These are phyloP conservation scores for Rhodeus uyekii DNA, from an alignment of 2,797 vertebrate species.

Conservation along the genomic window DNA sequence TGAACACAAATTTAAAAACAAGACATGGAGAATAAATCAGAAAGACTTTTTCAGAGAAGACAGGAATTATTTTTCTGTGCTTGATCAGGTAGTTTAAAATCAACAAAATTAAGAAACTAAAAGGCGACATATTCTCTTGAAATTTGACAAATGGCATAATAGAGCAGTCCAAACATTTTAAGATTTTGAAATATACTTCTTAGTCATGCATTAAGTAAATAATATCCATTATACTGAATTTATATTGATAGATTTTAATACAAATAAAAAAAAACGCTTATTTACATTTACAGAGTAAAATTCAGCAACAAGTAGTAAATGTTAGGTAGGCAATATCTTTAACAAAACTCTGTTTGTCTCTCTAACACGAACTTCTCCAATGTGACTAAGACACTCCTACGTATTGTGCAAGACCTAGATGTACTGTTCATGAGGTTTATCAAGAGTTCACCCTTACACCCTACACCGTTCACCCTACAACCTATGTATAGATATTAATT, in stretches of 20 bases:
- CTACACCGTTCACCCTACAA: no score
- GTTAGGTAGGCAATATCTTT: neutral
- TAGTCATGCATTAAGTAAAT: constrained; percentile 10
- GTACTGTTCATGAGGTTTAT: neutral
- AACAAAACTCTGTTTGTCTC: neutral
- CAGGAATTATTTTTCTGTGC: neutral
- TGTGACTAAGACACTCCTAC: neutral
- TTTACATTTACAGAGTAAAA: neutral
- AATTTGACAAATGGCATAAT: neutral
- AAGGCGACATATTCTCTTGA: neutral
- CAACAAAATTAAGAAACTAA: neutral
- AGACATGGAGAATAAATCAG: neutral
- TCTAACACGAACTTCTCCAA: neutral
- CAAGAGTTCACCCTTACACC: neutral
- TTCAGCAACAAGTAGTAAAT: neutral
- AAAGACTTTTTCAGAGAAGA: neutral
- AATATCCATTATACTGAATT: constrained; percentile 35
- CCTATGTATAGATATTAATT: neutral
- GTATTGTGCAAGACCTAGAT: neutral
- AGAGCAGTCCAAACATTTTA: neutral
- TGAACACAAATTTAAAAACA: constrained; percentile 8
- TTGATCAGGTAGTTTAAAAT: neutral
- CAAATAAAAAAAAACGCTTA: no score
- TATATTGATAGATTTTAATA: neutral
- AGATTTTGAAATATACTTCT: constrained; percentile 3